phyloP scores from a whole-genome alignment of 2,797 vertebrate genomes.

The Tolypeutes matacus region DNA sequence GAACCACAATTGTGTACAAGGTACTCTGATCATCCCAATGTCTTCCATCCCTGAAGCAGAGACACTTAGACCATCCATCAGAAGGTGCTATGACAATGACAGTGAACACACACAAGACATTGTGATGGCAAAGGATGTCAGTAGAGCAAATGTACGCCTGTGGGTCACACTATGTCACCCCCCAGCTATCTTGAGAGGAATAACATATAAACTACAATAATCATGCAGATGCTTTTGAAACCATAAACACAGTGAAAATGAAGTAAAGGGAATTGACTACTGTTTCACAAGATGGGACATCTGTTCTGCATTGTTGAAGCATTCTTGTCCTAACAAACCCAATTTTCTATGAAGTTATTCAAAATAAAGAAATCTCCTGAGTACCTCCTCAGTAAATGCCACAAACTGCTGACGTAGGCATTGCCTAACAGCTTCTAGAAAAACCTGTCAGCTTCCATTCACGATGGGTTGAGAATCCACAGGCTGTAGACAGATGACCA shows the following conservation, averaged over 20 bases:
- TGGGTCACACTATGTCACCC: slow-evolving; percentile 24
- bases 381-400: background rate
- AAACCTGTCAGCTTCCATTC: slow-evolving; percentile 20
- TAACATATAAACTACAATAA: background rate
- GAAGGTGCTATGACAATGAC: background rate
- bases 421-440: background rate
- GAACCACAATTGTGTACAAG: background rate
- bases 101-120: background rate
- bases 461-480: background rate
- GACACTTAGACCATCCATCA: background rate
- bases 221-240: background rate
- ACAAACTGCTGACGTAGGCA: background rate
- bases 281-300: background rate
- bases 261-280: background rate
- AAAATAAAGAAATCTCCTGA: background rate
- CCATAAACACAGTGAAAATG: background rate
- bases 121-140: background rate
- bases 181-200: background rate
- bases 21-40: background rate
- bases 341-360: background rate
- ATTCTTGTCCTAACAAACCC: background rate
- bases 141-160: background rate
- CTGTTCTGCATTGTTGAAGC: background rate
- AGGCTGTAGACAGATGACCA: background rate
- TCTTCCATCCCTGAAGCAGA: background rate